Percentiles rank a stretch among this genome's conserved stretches.
Conservation (phyloP, 2,797 vertebrate species). For the Salarias fasciatus region DNA sequence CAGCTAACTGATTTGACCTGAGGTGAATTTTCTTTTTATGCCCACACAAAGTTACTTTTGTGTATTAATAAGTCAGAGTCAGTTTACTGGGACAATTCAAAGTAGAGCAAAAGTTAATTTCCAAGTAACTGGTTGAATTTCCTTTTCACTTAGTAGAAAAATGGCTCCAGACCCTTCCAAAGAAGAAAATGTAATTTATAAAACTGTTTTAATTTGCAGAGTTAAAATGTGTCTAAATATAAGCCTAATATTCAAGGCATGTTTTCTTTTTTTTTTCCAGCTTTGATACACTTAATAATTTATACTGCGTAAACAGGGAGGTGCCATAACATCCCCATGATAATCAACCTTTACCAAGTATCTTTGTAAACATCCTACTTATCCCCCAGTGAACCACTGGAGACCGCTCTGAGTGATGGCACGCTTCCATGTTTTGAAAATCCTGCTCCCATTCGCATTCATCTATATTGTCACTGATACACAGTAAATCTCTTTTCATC, state of each 20-base stretch:
- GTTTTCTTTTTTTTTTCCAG: constrained; percentile 14
- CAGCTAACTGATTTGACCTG: no score
- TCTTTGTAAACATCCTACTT: constrained; percentile 50
- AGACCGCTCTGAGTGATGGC: constrained; percentile 25
- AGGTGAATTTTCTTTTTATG: no score
- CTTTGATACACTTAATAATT: constrained; percentile 34
- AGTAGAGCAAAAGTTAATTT: no score
- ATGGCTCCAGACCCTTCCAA: no score
- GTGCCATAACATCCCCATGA: constrained; percentile 19
- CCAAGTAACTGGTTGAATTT: no score
- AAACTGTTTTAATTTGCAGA: no score
- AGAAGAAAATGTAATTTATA: no score
- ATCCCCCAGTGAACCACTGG: constrained; percentile 24
- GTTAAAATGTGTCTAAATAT: not conserved
- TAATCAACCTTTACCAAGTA: constrained; percentile 34
- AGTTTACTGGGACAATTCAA: no score
- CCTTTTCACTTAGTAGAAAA: no score
- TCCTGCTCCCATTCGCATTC: constrained; percentile 14
- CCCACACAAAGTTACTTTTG: no score
- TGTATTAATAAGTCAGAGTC: no score
- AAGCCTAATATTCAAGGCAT: constrained; percentile 6
- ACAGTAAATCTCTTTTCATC: no score
- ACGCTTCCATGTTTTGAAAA: constrained; percentile 11
- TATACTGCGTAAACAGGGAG: constrained; percentile 44
- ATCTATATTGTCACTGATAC: not conserved